Conservation (phyloP, 2,888 invertebrate genomes). For the Halictus ligatus region DNA sequence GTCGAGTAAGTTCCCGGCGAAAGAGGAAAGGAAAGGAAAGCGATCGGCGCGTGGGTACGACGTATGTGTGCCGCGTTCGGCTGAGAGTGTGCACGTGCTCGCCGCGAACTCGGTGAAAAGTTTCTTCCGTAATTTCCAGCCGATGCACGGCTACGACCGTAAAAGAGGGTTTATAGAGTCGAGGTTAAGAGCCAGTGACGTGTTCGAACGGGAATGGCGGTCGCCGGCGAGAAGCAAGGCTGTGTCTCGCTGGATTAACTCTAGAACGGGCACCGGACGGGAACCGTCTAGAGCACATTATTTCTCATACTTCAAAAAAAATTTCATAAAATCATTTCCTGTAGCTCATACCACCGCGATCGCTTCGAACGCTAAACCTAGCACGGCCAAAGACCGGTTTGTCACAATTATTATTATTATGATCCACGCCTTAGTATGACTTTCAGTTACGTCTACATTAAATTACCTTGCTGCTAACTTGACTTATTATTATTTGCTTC, state of each 20-base stretch:
- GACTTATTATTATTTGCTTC: too few relatives aligned
- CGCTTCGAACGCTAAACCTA: background rate
- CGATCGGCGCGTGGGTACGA: background rate
- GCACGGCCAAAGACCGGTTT: too few relatives aligned
- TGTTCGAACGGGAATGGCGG: slow-evolving; percentile 50
- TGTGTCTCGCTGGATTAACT: slow-evolving; percentile 7
- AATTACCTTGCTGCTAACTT: too few relatives aligned
- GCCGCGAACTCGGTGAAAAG: background rate
- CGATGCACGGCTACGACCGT: slow-evolving; percentile 17
- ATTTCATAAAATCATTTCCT: background rate
- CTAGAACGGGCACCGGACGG: background rate
- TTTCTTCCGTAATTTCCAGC: slow-evolving; percentile 35
- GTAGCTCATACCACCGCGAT: background rate
- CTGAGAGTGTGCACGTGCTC: background rate
- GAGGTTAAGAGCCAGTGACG: slow-evolving; percentile 59
- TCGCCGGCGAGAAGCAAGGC: slow-evolving; percentile 26
- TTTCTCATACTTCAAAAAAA: background rate
- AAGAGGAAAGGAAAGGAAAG: slow-evolving; percentile 7
- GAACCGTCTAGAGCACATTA: background rate
- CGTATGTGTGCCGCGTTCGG: background rate
- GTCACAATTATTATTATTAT: too few relatives aligned
- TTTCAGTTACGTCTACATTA: too few relatives aligned
- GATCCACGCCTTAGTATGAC: too few relatives aligned
- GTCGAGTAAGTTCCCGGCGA: background rate
- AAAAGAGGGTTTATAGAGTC: slow-evolving; percentile 28